Evolutionary conservation across 2,797 vertebrate species (phyloP).

Genomic region (Acomys russatus): DNA sequence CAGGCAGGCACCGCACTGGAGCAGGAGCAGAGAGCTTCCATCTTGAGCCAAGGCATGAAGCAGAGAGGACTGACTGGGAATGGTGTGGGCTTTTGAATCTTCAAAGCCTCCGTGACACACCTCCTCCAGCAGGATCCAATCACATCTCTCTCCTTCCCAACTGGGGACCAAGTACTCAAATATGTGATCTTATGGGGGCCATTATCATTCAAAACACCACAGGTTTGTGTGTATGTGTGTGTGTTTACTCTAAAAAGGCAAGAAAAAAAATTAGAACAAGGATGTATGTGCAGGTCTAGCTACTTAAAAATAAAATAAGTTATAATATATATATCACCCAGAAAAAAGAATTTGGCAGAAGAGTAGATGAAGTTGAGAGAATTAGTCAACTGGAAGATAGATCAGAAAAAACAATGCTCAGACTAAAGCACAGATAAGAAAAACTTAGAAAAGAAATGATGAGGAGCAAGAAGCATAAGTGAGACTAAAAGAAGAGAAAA

Average conservation of each 20-base stretch:
- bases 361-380: not conserved
- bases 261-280: conserved; percentile 13
- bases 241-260: not conserved
- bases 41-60: too few relatives aligned
- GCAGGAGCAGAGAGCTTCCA: not conserved
- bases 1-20: not conserved
- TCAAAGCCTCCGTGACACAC: not conserved
- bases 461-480: too few relatives aligned
- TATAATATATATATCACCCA: not conserved
- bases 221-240: not conserved
- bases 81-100: not conserved
- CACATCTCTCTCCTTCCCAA: not conserved
- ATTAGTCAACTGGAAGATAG: not conserved
- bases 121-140: too few relatives aligned
- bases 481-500: not conserved
- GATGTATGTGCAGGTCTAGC: not conserved
- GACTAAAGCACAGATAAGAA: not conserved
- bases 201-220: not conserved
- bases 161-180: not conserved
- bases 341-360: not conserved
- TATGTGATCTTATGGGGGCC: not conserved
- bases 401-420: not conserved
- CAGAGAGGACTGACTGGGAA: not conserved
- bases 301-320: not conserved
- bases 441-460: not conserved